phyloP scores from a whole-genome alignment of 2,888 invertebrate species.

The Cotesia congregata region DNA sequence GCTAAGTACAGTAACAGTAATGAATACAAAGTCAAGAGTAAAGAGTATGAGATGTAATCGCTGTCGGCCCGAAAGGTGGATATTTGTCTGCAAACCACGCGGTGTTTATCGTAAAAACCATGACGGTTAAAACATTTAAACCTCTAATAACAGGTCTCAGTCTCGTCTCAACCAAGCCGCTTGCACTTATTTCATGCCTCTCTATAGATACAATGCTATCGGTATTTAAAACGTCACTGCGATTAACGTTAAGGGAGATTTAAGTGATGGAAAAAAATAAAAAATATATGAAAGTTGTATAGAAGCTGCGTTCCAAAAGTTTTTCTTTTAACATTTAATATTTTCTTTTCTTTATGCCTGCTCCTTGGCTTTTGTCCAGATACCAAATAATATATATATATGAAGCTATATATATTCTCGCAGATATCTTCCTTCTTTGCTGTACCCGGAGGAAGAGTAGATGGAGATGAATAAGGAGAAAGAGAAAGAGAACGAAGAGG shows the following conservation, averaged over 20 bases:
- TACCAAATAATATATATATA: neutral
- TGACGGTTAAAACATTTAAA: constrained; percentile 58
- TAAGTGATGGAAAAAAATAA: neutral
- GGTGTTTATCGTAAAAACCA: constrained; percentile 52
- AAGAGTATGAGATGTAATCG: constrained; percentile 29
- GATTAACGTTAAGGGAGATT: neutral
- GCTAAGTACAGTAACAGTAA: neutral
- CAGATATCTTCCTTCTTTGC: neutral
- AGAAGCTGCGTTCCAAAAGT: neutral
- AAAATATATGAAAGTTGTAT: neutral
- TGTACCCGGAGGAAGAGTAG: neutral
- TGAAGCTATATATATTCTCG: neutral
- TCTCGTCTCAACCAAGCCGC: constrained; percentile 18
- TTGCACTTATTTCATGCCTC: constrained; percentile 18
- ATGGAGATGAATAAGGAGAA: neutral
- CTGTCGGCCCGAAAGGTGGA: constrained; percentile 54
- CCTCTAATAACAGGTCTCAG: constrained; percentile 57
- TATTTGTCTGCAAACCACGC: constrained; percentile 49
- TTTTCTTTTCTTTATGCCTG: neutral
- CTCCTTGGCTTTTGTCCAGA: neutral
- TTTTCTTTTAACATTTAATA: neutral
- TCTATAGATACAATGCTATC: constrained; percentile 9
- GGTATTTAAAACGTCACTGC: constrained; percentile 33
- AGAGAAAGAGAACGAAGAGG: neutral
- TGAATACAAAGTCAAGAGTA: neutral